Evolutionary conservation across 2,797 vertebrate genomes (phyloP).

Genomic region (Sebastes hopkinsi): DNA sequence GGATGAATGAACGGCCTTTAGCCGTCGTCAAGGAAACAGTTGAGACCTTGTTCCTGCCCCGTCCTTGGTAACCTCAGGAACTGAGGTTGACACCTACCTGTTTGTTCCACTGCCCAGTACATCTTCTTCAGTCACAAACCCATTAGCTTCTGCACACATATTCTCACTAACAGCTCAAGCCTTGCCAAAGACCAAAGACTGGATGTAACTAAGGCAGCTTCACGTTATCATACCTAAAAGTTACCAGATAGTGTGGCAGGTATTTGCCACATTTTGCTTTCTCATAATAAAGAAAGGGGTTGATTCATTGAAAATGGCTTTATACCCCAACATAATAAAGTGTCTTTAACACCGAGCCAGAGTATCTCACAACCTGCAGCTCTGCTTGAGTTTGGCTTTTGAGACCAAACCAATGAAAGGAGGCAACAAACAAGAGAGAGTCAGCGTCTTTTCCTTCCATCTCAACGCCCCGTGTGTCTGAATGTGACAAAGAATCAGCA

Average conservation of each 20-base stretch:
- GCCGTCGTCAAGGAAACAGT: conserved; percentile 40
- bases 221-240: neutral
- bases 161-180: neutral
- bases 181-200: neutral
- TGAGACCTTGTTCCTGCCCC: neutral
- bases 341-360: neutral
- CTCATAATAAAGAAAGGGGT: too few relatives aligned
- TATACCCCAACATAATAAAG: neutral
- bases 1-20: neutral
- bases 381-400: neutral
- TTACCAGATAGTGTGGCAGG: neutral
- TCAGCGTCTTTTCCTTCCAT: neutral
- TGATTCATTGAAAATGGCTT: neutral
- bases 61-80: conserved; percentile 37
- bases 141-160: conserved; percentile 17
- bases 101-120: conserved; percentile 14
- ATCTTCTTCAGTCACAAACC: neutral
- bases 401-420: neutral
- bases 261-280: neutral
- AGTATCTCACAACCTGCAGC: neutral
- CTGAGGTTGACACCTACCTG: neutral
- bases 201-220: neutral
- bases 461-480: neutral
- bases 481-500: neutral
- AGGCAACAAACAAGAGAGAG: neutral